Base-by-base conservation (phyloP, 2,888 invertebrate species). In the Microchrysa polita region DNA sequence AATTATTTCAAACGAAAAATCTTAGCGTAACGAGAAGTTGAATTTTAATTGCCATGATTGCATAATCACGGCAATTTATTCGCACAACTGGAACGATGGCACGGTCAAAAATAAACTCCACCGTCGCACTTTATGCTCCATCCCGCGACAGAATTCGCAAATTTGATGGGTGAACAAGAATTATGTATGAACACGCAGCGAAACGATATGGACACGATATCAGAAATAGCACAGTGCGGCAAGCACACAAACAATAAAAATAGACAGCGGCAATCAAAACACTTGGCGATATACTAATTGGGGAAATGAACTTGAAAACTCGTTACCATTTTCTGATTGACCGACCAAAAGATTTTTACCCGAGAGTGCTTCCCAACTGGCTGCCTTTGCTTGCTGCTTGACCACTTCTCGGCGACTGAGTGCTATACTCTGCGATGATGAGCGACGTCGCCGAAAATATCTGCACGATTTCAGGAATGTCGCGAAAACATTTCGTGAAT, bases 281-380 rank as follows among this genome's bases (percentile, higher is more conserved):
- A 44, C 48, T 44, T 22, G 10, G 20, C 65, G 65, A 65, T 22
- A 65, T 44, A 44, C 44, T 22, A 65, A 65, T 65, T 44, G 20
- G 20, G 18, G 10, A 20, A 12, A 44, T 65, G 65, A 65, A 65
- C 65, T 65, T 65, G 61, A 63, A 67, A 67, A 27, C 53, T 67
- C 55, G 55, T 55, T 69, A 69, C 69, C 69, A 69, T 69, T 69
- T 69, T 69, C 55, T 55, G 40, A 57, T 69, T 69, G 55, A 55
- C 55, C 55, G 55, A 9, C 4, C 20, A 27, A 55, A 57, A 40
- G 55, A 69, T 69, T 69, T 42, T 23, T 16, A 34, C 40, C 55
- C 67, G 53, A 65, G 69, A 57, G 69, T 22, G 57, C 69, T 69
- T 55, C 42, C 55, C 69, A 55, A 55, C 57, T 55, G 40, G 18